Conservation (phyloP, 2,888 invertebrate genomes). For the Lepeophtheirus nordmannii region DNA sequence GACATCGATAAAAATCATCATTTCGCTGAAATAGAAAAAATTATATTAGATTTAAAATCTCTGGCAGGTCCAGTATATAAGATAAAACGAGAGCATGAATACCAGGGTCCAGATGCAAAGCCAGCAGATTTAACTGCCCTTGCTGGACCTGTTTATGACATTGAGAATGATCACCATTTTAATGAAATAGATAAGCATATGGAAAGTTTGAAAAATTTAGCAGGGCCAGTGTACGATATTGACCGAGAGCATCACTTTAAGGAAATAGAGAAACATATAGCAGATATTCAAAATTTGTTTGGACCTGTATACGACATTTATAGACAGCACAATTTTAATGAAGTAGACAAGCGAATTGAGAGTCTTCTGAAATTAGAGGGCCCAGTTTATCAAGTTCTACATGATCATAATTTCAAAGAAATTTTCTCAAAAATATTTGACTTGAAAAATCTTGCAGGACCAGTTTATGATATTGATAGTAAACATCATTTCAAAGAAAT, state of each 20-base stretch:
- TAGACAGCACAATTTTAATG: conserved; percentile 14
- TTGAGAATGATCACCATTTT: conserved; percentile 17
- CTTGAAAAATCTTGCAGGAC: conserved; percentile 16
- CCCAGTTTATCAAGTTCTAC: conserved; percentile 14
- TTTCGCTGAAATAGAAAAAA: conserved; percentile 18
- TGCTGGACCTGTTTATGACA: conserved; percentile 16
- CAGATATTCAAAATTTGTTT: conserved; percentile 9
- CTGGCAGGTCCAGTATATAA: conserved; percentile 23
- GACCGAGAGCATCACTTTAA: conserved; percentile 22
- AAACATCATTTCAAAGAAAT: conserved; percentile 23
- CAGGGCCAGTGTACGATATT: conserved; percentile 15
- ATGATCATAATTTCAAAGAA: conserved; percentile 21
- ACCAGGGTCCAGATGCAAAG: not conserved
- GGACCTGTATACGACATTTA: conserved; percentile 20
- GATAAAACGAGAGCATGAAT: not conserved
- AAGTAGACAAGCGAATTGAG: not conserved
- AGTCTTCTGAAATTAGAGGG: not conserved
- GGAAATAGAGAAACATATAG: conserved; percentile 12
- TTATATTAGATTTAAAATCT: conserved; percentile 12
- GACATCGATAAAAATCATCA: conserved; percentile 14
- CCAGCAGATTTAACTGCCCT: not conserved
- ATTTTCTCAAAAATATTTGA: conserved; percentile 6
- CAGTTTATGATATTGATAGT: conserved; percentile 11
- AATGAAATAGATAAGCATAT: conserved; percentile 12
- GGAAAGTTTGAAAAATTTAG: conserved; percentile 16